phyloP scores from a whole-genome alignment of 2,113 vertebrate species.

The Sarotherodon lohbergeri region DNA sequence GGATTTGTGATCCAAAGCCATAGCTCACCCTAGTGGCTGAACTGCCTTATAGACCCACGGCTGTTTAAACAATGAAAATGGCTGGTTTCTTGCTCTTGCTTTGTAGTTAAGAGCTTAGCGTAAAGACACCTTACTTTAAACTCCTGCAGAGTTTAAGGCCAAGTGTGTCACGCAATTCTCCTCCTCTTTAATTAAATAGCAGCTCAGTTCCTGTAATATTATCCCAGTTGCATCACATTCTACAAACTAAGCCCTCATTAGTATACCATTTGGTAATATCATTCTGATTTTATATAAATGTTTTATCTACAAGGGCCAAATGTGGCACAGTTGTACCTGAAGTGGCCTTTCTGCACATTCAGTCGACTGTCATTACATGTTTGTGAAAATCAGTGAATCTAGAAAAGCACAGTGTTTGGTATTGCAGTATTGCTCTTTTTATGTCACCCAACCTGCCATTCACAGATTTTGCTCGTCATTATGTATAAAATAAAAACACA shows the following conservation, averaged over 20 bases:
- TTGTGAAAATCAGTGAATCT: not conserved
- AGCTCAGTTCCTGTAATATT: not conserved
- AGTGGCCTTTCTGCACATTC: not conserved
- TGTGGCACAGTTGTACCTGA: not conserved
- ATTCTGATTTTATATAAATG: not conserved
- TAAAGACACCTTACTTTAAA: not conserved
- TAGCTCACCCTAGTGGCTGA: conserved; percentile 39
- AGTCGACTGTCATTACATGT: not conserved
- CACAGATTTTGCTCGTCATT: not conserved
- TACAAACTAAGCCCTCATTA: not conserved
- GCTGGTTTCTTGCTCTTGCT: not conserved
- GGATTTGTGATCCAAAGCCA: not conserved
- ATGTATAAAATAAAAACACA: not conserved
- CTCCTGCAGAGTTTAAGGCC: not conserved
- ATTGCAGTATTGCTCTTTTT: not conserved
- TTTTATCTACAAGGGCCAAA: not conserved
- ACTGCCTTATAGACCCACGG: not conserved
- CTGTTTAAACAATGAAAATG: not conserved
- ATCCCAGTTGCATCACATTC: not conserved
- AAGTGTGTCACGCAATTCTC: not conserved
- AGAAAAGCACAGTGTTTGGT: not conserved
- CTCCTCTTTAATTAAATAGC: not conserved
- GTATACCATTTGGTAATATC: not conserved
- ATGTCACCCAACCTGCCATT: not conserved
- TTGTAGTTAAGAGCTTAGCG: not conserved